Conservation (phyloP, 2,888 invertebrate genomes). For the Plusia festucae region DNA sequence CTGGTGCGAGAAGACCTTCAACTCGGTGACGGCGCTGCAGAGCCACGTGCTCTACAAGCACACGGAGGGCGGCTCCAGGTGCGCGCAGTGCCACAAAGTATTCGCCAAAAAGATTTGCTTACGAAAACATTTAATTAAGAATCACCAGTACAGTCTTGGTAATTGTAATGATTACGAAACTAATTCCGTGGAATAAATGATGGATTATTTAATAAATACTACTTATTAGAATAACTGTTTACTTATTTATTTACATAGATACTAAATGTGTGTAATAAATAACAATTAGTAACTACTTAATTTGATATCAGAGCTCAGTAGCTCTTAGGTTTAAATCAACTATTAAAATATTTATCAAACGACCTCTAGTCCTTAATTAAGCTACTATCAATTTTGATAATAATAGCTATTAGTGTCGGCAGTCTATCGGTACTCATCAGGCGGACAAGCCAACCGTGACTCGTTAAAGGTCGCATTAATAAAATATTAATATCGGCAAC, state of each 20-base stretch:
- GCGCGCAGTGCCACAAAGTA: conserved; percentile 68
- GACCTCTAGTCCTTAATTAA: neutral
- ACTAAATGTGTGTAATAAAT: neutral
- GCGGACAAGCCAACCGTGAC: conserved; percentile 26
- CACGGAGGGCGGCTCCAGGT: conserved; percentile 60
- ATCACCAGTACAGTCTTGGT: conserved; percentile 50
- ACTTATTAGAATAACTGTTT: conserved; percentile 5
- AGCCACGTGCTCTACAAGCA: conserved; percentile 74
- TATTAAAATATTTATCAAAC: neutral
- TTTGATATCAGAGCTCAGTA: neutral
- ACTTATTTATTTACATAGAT: neutral
- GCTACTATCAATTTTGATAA: neutral
- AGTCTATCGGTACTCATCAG: conserved; percentile 21
- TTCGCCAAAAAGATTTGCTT: conserved; percentile 64
- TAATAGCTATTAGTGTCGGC: conserved; percentile 13
- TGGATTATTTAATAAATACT: neutral
- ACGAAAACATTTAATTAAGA: conserved; percentile 64
- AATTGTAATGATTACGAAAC: conserved; percentile 13
- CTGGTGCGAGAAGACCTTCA: conserved; percentile 66
- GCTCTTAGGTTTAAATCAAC: neutral
- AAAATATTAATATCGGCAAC: conserved; percentile 45
- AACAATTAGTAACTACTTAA: neutral
- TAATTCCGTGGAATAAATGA: conserved; percentile 13
- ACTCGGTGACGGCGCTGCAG: conserved; percentile 66
- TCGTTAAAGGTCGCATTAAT: conserved; percentile 41